phyloP scores from a whole-genome alignment of 2,113 vertebrate genomes.

The Lophura nycthemera region DNA sequence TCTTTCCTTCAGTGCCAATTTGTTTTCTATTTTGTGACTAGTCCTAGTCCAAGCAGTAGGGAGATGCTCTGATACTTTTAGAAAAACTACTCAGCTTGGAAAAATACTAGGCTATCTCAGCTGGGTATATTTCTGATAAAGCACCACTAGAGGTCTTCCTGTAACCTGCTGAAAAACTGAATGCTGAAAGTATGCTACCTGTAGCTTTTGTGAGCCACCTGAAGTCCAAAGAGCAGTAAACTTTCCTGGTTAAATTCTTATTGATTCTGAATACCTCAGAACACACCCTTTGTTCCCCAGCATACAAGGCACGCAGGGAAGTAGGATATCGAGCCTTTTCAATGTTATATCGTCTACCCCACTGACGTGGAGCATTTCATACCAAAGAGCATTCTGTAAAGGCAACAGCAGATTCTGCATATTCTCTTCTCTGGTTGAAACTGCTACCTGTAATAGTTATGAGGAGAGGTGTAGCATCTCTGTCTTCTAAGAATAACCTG shows the following conservation, averaged over 20 bases:
- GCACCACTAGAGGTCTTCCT: conserved; percentile 39
- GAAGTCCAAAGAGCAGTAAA: neutral
- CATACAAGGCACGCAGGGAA: accelerated
- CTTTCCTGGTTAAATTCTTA: neutral
- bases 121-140: neutral
- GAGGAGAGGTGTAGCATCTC: neutral
- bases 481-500: neutral
- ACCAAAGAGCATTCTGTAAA: neutral
- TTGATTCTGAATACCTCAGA: neutral
- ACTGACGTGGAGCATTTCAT: neutral
- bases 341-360: neutral
- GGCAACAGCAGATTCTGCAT: neutral
- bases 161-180: neutral
- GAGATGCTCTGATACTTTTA: neutral
- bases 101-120: neutral
- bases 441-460: neutral
- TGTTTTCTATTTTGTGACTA: neutral
- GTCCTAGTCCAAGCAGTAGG: neutral
- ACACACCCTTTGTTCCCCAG: neutral
- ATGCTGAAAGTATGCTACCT: no score
- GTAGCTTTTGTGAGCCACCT: neutral
- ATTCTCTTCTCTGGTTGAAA: neutral
- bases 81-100: neutral
- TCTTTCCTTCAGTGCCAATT: neutral
- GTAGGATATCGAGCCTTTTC: neutral